Evolutionary conservation across 1,140 invertebrate species (phyloP).

Genomic region (Nephila pilipes): DNA sequence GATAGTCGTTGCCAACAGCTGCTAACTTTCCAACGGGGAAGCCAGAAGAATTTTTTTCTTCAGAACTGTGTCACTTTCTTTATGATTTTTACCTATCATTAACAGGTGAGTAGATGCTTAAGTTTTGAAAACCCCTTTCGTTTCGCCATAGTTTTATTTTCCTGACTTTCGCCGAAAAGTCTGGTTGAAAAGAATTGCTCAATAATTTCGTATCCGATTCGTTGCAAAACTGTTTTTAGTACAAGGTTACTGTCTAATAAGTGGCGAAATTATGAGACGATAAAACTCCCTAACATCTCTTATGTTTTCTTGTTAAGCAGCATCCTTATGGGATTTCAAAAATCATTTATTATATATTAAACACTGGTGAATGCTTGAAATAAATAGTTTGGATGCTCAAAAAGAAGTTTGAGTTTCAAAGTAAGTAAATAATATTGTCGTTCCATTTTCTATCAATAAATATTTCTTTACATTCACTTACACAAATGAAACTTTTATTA

Average conservation of each 20-base stretch:
- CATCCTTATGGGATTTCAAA: not conserved
- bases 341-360: too few species aligned
- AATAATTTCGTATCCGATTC: not conserved
- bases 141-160: not conserved
- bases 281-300: not conserved
- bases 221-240: not conserved
- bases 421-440: too few species aligned
- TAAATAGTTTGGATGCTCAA: too few species aligned
- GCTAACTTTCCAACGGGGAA: not conserved
- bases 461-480: too few species aligned
- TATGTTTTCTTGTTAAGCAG: not conserved
- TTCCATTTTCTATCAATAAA: too few species aligned
- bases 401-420: too few species aligned
- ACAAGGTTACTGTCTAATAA: not conserved
- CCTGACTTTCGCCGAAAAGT: not conserved
- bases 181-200: not conserved
- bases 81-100: constrained; percentile 34
- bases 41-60: not conserved
- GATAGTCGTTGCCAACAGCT: constrained; percentile 70
- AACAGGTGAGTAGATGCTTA: constrained; percentile 7
- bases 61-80: not conserved
- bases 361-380: too few species aligned
- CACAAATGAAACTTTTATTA: too few species aligned
- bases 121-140: not conserved
- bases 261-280: not conserved